Evolutionary conservation across 2,797 vertebrate genomes (phyloP).

Genomic region (Gymnocypris eckloni): DNA sequence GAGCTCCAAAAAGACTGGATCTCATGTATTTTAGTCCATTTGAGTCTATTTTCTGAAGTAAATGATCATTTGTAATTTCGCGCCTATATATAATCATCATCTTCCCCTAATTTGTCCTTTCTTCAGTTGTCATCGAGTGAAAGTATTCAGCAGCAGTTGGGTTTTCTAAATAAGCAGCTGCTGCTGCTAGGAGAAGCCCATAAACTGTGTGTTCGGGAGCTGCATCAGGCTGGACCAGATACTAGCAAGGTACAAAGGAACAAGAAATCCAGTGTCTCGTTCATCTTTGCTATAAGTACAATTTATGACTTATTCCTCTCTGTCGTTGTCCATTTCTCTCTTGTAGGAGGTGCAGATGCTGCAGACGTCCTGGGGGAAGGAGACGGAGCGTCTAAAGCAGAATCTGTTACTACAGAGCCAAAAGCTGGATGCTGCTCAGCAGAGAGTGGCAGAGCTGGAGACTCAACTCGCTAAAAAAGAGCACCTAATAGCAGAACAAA

Average conservation of each 20-base stretch:
- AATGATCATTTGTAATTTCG: background rate
- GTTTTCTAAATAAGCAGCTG: constrained; percentile 97
- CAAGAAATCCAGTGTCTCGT: background rate
- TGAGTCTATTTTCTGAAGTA: background rate
- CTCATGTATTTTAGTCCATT: background rate
- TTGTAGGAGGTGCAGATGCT: constrained; percentile 90
- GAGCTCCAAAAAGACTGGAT: background rate
- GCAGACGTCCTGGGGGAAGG: constrained; percentile 84
- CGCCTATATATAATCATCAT: background rate
- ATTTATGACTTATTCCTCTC: background rate
- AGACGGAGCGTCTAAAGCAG: constrained; percentile 85
- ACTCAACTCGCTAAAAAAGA: constrained; percentile 93
- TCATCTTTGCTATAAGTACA: background rate
- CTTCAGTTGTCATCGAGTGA: constrained; percentile 92
- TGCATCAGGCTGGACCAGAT: constrained; percentile 86
- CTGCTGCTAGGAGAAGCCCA: constrained; percentile 96
- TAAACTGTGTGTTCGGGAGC: constrained; percentile 91
- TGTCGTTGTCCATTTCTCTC: background rate
- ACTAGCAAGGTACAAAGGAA: constrained; percentile 84
- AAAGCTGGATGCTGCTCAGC: constrained; percentile 91
- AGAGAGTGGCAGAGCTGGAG: constrained; percentile 90
- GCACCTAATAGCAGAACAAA: constrained; percentile 94
- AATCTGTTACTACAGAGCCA: constrained; percentile 89
- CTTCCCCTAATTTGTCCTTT: background rate
- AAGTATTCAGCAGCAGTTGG: constrained; percentile 96